Percentiles rank a stretch among this genome's conserved stretches.
phyloP scores from a whole-genome alignment of 2,797 vertebrate species.

The Oryzias dopingdopingensis region DNA sequence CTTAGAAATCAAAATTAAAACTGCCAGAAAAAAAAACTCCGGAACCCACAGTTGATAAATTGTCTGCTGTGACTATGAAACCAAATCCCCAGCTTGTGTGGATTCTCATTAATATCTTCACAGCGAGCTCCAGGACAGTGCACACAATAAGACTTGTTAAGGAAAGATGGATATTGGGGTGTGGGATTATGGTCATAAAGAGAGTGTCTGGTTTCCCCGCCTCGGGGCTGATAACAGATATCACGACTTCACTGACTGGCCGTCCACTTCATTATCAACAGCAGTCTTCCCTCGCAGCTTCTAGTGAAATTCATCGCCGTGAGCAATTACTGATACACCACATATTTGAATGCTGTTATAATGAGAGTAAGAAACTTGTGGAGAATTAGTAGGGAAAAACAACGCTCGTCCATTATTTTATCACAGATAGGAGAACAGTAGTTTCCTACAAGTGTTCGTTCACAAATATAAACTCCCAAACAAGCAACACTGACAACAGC shows the following conservation, averaged over 20 bases:
- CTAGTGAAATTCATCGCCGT: conserved; percentile 24
- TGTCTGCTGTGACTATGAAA: conserved; percentile 24
- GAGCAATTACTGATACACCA: conserved; percentile 22
- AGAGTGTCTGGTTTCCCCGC: conserved; percentile 66
- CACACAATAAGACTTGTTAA: conserved; percentile 25
- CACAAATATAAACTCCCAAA: too few species aligned
- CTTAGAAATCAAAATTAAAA: too few species aligned
- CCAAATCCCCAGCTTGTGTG: conserved; percentile 11
- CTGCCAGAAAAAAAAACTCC: background rate
- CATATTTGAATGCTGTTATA: conserved; percentile 17
- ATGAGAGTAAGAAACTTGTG: conserved; percentile 11
- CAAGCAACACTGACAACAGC: background rate
- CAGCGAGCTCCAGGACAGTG: conserved; percentile 24
- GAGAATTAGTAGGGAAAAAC: background rate
- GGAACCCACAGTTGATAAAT: conserved; percentile 14
- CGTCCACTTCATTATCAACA: conserved; percentile 60
- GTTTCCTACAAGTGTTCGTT: too few species aligned
- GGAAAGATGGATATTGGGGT: conserved; percentile 24
- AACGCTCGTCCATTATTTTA: background rate
- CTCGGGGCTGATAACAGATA: conserved; percentile 65
- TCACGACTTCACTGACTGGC: conserved; percentile 58
- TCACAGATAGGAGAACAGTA: too few species aligned
- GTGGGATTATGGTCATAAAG: conserved; percentile 62
- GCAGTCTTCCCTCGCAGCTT: conserved; percentile 32
- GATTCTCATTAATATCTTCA: conserved; percentile 10